Evolutionary conservation across 2,113 vertebrate species (phyloP).

Genomic region (Pseudopodoces humilis): DNA sequence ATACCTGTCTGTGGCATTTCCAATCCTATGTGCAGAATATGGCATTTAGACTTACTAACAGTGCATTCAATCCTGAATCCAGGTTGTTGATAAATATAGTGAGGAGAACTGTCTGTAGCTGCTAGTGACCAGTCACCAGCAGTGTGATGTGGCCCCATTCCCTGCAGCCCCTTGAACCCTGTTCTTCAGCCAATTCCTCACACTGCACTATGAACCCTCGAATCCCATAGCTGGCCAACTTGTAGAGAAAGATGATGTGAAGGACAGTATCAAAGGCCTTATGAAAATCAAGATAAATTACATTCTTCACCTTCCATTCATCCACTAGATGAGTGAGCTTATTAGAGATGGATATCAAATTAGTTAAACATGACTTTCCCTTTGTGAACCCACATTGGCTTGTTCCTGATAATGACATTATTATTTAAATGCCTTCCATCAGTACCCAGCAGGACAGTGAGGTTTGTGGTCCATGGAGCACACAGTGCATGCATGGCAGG

Average conservation of each 20-base stretch:
- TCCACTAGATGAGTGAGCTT: background rate
- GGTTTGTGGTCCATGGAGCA: background rate
- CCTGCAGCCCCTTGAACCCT: background rate
- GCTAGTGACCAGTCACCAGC: background rate
- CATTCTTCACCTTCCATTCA: background rate
- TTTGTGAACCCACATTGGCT: background rate
- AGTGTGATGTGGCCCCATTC: no score
- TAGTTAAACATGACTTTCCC: background rate
- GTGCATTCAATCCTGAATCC: background rate
- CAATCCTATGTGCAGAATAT: background rate
- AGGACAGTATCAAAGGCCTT: background rate
- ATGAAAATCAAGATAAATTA: background rate
- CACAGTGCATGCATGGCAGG: background rate
- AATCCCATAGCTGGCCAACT: background rate
- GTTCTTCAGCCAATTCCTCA: background rate
- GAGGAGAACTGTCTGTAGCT: background rate
- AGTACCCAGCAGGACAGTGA: background rate
- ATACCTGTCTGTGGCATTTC: background rate
- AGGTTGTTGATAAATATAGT: background rate
- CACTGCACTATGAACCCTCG: fast-evolving
- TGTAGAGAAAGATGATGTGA: background rate
- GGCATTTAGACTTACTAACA: background rate
- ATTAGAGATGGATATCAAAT: background rate
- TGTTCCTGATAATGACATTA: background rate
- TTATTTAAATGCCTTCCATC: background rate